Evolutionary conservation across 2,113 vertebrate genomes (phyloP).

Genomic region (Lophura nycthemera): DNA sequence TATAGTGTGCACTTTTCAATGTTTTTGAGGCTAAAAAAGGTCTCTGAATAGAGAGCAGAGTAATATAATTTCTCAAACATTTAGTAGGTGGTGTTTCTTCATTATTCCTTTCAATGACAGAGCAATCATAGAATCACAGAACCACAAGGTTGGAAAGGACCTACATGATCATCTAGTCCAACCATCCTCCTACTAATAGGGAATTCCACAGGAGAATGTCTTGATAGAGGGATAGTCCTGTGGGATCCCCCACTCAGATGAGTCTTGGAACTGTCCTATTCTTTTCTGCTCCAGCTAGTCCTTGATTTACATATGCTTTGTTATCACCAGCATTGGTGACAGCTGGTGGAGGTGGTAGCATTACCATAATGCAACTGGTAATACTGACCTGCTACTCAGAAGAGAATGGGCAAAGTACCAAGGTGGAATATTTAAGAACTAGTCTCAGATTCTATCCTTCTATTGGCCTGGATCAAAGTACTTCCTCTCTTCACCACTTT

Average conservation of each 20-base stretch:
- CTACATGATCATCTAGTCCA: too few relatives aligned
- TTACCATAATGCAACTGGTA: background rate
- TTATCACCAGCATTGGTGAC: background rate
- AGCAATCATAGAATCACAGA: background rate
- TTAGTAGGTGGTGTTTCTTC: background rate
- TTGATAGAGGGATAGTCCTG: background rate
- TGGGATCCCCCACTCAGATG: background rate
- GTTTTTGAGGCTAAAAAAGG: background rate
- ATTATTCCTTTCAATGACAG: background rate
- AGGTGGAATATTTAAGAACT: background rate
- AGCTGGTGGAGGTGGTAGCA: background rate
- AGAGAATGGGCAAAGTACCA: background rate
- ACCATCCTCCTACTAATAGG: background rate
- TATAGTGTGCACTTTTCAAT: background rate
- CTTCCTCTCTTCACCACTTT: background rate
- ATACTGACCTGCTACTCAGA: background rate
- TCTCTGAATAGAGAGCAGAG: background rate
- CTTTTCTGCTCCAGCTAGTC: background rate
- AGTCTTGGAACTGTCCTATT: background rate
- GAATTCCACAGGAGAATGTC: background rate
- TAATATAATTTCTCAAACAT: background rate
- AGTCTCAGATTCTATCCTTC: background rate
- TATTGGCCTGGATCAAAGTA: background rate
- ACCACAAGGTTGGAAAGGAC: too few relatives aligned
- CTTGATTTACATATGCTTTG: background rate